phyloP scores from a whole-genome alignment of 2,888 invertebrate genomes.

The Marasmarcha lunaedactyla region DNA sequence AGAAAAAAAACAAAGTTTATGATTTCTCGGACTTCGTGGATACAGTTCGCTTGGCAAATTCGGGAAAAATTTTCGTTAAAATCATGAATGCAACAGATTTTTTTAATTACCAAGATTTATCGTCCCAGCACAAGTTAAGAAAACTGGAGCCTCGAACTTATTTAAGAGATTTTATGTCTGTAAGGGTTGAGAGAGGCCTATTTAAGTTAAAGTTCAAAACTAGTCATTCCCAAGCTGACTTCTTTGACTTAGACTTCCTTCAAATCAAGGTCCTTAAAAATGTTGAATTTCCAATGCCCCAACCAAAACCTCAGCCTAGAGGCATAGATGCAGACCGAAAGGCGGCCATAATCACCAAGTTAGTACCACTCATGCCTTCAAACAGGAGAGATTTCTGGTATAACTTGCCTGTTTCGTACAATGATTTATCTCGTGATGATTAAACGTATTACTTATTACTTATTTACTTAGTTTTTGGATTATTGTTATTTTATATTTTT shows the following conservation, averaged over 20 bases:
- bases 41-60: slow-evolving; percentile 5
- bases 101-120: slow-evolving; percentile 4
- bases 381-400: slow-evolving; percentile 4
- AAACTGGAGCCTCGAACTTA: slow-evolving; percentile 6
- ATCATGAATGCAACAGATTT: slow-evolving; percentile 8
- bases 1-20: slow-evolving; percentile 10
- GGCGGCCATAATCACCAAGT: slow-evolving; percentile 4
- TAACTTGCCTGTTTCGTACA: not conserved
- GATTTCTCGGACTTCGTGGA: slow-evolving; percentile 11
- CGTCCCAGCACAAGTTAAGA: slow-evolving; percentile 7
- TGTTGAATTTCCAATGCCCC: not conserved
- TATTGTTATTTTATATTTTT: no score
- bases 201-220: slow-evolving; percentile 1
- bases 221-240: not conserved
- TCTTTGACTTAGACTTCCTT: not conserved
- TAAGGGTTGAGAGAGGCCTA: slow-evolving; percentile 4
- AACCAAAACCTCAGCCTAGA: slow-evolving; percentile 3
- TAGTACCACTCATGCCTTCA: slow-evolving; percentile 5
- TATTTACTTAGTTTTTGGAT: no score
- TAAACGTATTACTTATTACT: no score
- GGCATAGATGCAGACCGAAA: slow-evolving; percentile 1
- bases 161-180: slow-evolving; percentile 8
- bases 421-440: no score
- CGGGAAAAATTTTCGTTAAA: slow-evolving; percentile 8
- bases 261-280: not conserved